Evolutionary conservation across 2,888 invertebrate genomes (phyloP).

Genomic region (Craniophora ligustri): DNA sequence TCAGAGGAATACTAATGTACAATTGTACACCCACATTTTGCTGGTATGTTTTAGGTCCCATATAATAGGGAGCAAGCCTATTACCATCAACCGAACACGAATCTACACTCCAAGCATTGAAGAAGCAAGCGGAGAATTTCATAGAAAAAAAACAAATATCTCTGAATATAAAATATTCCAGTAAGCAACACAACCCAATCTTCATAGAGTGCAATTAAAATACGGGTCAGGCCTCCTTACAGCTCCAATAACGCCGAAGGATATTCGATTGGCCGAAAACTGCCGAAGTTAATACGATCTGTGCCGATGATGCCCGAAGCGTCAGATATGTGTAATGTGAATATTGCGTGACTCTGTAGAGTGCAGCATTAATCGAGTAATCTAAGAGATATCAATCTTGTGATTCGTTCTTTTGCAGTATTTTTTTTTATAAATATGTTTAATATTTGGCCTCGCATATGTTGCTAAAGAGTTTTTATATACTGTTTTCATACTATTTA

Average conservation of each 20-base stretch:
- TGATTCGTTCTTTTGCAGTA: constrained; percentile 34
- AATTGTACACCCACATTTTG: no score
- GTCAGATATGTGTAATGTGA: constrained; percentile 31
- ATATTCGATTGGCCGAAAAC: constrained; percentile 36
- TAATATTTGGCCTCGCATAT: not conserved
- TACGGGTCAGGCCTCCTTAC: constrained; percentile 27
- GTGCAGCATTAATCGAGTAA: constrained; percentile 24
- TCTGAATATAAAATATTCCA: not conserved
- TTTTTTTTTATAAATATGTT: not conserved
- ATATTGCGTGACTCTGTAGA: constrained; percentile 41
- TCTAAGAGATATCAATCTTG: constrained; percentile 45
- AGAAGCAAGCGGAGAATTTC: no score
- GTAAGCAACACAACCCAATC: not conserved
- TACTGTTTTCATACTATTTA: not conserved
- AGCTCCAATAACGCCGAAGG: constrained; percentile 33
- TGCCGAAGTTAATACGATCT: constrained; percentile 18
- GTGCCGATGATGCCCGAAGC: constrained; percentile 24
- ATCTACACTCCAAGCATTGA: no score
- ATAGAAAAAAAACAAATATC: no score
- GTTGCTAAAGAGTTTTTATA: no score
- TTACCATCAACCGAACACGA: no score
- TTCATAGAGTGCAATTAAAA: constrained; percentile 39
- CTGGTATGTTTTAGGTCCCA: no score
- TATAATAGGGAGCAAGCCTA: no score
- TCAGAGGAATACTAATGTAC: no score